Conservation (phyloP, 2,888 invertebrate genomes). For the Drymonia ruficornis region DNA sequence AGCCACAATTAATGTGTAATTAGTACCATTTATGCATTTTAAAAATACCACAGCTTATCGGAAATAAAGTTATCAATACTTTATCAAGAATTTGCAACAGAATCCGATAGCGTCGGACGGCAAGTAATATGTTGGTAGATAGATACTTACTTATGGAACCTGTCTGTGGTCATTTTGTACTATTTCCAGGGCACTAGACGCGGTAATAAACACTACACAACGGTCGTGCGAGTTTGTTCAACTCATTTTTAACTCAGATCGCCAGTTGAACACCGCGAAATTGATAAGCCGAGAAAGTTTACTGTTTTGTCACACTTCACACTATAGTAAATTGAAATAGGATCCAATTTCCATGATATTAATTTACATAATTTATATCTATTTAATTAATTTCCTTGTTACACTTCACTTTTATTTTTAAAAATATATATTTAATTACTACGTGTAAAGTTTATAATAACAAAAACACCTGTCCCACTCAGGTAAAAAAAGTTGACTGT, state of each 20-base stretch:
- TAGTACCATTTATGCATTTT: background rate
- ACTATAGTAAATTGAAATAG: constrained; percentile 39
- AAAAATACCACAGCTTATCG: constrained; percentile 18
- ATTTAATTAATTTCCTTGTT: background rate
- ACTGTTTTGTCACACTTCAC: constrained; percentile 64
- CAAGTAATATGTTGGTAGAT: constrained; percentile 23
- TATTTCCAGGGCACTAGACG: constrained; percentile 25
- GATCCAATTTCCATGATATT: constrained; percentile 13
- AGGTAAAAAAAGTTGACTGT: constrained; percentile 34
- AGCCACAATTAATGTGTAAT: too few relatives aligned
- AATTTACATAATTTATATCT: background rate
- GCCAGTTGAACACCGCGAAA: constrained; percentile 62
- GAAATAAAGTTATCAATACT: constrained; percentile 16
- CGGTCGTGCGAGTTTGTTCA: constrained; percentile 57
- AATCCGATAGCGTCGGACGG: background rate
- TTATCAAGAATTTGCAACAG: constrained; percentile 29
- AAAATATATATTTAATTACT: background rate
- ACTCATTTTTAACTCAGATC: constrained; percentile 70
- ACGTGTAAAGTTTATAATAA: constrained; percentile 23
- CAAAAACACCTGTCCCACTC: constrained; percentile 45
- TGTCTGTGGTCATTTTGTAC: constrained; percentile 83
- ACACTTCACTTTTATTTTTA: background rate
- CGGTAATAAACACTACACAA: constrained; percentile 29
- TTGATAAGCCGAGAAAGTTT: constrained; percentile 73
- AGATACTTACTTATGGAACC: constrained; percentile 86